Evolutionary conservation across 2,113 vertebrate species (phyloP), one percentile per base, ranked within the genome.

Genomic region (Limnothrissa miodon): DNA sequence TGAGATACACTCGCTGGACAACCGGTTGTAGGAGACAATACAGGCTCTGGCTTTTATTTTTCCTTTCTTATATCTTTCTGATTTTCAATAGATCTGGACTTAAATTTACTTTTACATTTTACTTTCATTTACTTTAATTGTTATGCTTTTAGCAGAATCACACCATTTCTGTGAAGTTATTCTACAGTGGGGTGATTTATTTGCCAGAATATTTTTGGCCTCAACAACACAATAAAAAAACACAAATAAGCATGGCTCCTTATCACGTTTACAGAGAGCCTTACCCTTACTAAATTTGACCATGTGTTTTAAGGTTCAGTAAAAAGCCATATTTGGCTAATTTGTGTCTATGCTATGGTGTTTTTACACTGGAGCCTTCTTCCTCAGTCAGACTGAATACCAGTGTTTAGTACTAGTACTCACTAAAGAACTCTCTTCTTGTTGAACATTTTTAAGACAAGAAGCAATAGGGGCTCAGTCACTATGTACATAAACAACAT

Each of bases 1-100:
- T 91, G 88, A 90, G 87, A 91, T 56, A 87, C 83, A 10, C 56
- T 53, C 2, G 6, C 42, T 66, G 59, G 59, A 33, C 59, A 33
- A 66, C 56, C 6, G 17, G 51, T 66, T 66, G 29, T 3, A 66
- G 11, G 3, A 9, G 5, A 59, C 23, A 23, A 21, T 59, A 15
- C 53, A 4, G 19, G 11, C 59, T 66, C 59, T 8, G 33, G 25
- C 59, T 33, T 11, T 66, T 66, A n/a, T 10, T 66, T 29, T 66
- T 33, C 8, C 1, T 66, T 15, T 2, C 25, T 66, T 33, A 66
- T 66, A 66, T 66, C 59, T 33, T 3, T 66, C n/a, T n/a, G n/a
- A 33, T 36, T 36, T 17, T 39, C 29, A 36, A 21, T 11, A 15
- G 13, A 74, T 74, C 29, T 74, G 10, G 25, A 10, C 10, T 15